Percentiles rank a stretch among this genome's conserved stretches.
Conservation (phyloP, 2,888 invertebrate genomes). For the Noctua fimbriata region DNA sequence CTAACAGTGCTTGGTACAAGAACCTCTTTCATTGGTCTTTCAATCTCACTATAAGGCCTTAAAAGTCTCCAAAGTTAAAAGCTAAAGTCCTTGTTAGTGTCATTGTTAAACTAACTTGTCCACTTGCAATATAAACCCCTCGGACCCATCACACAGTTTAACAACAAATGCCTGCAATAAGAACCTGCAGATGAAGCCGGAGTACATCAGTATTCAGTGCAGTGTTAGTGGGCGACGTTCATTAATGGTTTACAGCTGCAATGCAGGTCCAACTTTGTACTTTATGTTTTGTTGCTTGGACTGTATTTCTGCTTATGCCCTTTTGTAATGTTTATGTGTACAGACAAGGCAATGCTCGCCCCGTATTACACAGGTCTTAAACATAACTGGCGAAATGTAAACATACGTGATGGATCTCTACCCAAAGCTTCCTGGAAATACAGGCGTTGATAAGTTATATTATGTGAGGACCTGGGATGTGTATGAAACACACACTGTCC, state of each 20-base stretch:
- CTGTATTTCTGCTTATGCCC: background rate
- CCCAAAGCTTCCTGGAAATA: too few relatives aligned
- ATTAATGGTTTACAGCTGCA: conserved; percentile 42
- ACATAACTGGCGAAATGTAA: too few relatives aligned
- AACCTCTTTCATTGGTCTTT: too few relatives aligned
- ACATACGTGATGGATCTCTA: too few relatives aligned
- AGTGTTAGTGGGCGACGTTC: conserved; percentile 4
- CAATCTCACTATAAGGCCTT: too few relatives aligned
- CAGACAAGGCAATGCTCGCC: too few relatives aligned
- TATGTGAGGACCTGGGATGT: too few relatives aligned
- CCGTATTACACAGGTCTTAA: too few relatives aligned
- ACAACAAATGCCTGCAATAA: conserved; percentile 1
- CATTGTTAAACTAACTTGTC: background rate
- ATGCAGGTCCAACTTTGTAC: conserved; percentile 27
- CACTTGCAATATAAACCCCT: background rate
- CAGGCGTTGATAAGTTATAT: too few relatives aligned
- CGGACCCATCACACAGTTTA: background rate
- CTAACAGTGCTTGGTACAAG: too few relatives aligned
- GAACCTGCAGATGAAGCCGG: background rate
- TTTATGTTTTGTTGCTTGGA: background rate
- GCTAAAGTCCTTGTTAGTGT: background rate
- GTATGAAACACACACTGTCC: too few relatives aligned
- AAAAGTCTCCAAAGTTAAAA: too few relatives aligned
- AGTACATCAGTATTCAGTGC: conserved; percentile 31
- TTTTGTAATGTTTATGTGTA: background rate